Evolutionary conservation across 2,888 invertebrate species (phyloP).

Genomic region (Tachina fera): DNA sequence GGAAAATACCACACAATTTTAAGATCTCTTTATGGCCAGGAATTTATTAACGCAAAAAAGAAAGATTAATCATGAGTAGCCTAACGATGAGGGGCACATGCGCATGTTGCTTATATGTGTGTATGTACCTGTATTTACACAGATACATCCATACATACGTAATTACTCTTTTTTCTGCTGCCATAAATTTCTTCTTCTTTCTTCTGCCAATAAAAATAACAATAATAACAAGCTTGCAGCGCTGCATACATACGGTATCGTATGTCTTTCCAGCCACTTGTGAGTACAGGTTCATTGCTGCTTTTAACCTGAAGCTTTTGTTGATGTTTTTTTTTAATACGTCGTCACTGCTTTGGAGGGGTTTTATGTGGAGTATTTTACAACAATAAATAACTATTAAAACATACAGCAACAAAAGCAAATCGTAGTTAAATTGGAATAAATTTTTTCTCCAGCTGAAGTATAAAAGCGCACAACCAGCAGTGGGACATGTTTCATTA

Average conservation of each 20-base stretch:
- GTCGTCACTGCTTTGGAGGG: slow-evolving; percentile 17
- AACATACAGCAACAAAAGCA: slow-evolving; percentile 40
- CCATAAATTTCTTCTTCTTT: slow-evolving; percentile 32
- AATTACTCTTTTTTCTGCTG: slow-evolving; percentile 30
- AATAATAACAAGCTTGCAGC: slow-evolving; percentile 40
- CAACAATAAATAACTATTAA: slow-evolving; percentile 37
- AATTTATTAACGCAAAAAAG: slow-evolving; percentile 15
- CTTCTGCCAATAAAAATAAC: slow-evolving; percentile 22
- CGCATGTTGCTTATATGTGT: slow-evolving; percentile 39
- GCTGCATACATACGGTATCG: slow-evolving; percentile 9
- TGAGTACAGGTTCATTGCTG: not conserved
- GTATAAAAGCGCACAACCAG: slow-evolving; percentile 82
- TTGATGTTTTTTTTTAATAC: slow-evolving; percentile 35
- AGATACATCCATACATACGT: slow-evolving; percentile 47
- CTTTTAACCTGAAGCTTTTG: slow-evolving; percentile 28
- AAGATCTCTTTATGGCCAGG: slow-evolving; percentile 19
- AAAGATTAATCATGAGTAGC: slow-evolving; percentile 56
- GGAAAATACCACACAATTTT: not conserved
- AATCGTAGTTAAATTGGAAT: slow-evolving; percentile 75
- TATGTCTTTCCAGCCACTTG: not conserved
- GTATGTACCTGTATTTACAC: slow-evolving; percentile 37
- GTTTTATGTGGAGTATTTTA: slow-evolving; percentile 51
- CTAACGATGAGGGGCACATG: slow-evolving; percentile 59
- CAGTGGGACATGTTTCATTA: slow-evolving; percentile 83
- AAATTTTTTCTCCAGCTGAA: slow-evolving; percentile 78